Conservation (phyloP, 2,888 invertebrate genomes). For the Girardia tigrina region DNA sequence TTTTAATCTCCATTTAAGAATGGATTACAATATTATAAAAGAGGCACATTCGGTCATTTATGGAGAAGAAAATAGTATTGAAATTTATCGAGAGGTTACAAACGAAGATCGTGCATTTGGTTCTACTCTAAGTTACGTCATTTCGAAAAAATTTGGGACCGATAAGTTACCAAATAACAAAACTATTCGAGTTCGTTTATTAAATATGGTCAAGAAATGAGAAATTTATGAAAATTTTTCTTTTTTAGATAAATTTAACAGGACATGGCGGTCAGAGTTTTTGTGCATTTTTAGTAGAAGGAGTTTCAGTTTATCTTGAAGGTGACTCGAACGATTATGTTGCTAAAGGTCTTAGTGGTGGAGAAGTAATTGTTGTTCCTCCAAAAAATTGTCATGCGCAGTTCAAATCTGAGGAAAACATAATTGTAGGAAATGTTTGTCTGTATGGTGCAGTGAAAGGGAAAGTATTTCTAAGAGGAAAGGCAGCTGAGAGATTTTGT, state of each 20-base stretch:
- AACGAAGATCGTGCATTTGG: conserved; percentile 85
- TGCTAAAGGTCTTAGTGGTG: conserved; percentile 85
- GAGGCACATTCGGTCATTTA: conserved; percentile 61
- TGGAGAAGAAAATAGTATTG: conserved; percentile 59
- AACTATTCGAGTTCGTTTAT: conserved; percentile 39
- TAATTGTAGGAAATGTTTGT: conserved; percentile 93
- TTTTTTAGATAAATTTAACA: conserved; percentile 65
- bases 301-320: conserved; percentile 73
- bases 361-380: conserved; percentile 75
- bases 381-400: conserved; percentile 62
- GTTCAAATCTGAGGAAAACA: conserved; percentile 80
- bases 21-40: conserved; percentile 39
- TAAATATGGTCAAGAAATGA: background rate
- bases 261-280: conserved; percentile 98
- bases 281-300: conserved; percentile 83
- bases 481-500: conserved; percentile 92
- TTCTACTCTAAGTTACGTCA: conserved; percentile 79
- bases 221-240: conserved; percentile 44
- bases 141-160: conserved; percentile 81
- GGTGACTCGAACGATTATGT: conserved; percentile 98
- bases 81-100: conserved; percentile 65
- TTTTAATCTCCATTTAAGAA: conserved; percentile 47
- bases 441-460: conserved; percentile 91
- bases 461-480: conserved; percentile 78
- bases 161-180: conserved; percentile 62